phyloP scores from a whole-genome alignment of 2,888 invertebrate species.

The Xylophagus ater region DNA sequence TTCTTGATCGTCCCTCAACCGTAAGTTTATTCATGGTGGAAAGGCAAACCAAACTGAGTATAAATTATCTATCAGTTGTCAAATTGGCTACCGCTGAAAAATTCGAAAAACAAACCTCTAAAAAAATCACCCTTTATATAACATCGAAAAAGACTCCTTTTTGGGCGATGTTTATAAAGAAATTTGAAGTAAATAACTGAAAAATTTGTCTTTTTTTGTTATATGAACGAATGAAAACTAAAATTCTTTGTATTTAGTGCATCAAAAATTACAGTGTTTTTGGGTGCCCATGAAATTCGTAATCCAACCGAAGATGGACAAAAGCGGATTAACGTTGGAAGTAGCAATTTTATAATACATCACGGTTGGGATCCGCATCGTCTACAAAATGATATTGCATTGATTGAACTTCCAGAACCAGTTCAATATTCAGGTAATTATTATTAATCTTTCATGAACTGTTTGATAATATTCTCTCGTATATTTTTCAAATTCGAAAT shows the following conservation, averaged over 20 bases:
- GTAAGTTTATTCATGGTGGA: too few species aligned
- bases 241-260: constrained; percentile 1
- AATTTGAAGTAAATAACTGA: too few species aligned
- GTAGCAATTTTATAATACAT: constrained; percentile 30
- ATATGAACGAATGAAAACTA: too few species aligned
- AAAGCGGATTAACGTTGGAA: constrained; percentile 33
- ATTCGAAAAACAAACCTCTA: too few species aligned
- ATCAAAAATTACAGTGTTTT: constrained; percentile 28
- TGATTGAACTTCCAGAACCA: constrained; percentile 29
- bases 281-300: constrained; percentile 36
- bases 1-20: too few species aligned
- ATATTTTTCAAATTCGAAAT: background rate
- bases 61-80: too few species aligned
- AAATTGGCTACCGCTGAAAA: too few species aligned
- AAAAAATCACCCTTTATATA: too few species aligned
- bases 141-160: too few species aligned
- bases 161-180: too few species aligned
- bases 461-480: background rate
- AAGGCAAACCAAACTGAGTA: too few species aligned
- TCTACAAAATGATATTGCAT: constrained; percentile 33
- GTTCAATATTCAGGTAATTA: constrained; percentile 31
- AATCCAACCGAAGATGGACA: constrained; percentile 35
- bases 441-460: background rate
- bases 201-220: too few species aligned
- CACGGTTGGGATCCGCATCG: constrained; percentile 35